phyloP scores from a whole-genome alignment of 2,113 vertebrate species.

The Tapirus terrestris region DNA sequence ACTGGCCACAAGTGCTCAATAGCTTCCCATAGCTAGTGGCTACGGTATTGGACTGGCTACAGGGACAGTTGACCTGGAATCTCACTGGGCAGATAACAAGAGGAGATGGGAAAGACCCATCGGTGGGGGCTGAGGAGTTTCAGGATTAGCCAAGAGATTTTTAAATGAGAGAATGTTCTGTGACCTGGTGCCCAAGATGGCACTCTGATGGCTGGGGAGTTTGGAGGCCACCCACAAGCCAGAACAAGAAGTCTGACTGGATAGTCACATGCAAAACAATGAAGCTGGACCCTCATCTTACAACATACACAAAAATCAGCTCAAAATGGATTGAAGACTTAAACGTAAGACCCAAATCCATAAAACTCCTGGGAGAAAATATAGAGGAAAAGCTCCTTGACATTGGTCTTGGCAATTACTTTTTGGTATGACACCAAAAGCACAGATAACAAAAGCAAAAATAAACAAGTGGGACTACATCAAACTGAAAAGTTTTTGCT shows the following conservation, averaged over 20 bases:
- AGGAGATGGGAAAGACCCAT: background rate
- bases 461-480: background rate
- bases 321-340: background rate
- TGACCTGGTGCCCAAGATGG: background rate
- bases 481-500: background rate
- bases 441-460: background rate
- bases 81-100: background rate
- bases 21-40: background rate
- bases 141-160: background rate
- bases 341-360: background rate
- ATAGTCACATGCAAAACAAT: background rate
- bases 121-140: background rate
- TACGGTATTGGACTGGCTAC: background rate
- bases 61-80: background rate
- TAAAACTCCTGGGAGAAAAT: background rate
- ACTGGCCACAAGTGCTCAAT: background rate
- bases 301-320: background rate
- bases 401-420: background rate
- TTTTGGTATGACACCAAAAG: background rate
- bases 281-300: background rate
- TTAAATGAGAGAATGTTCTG: background rate
- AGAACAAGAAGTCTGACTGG: background rate
- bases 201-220: background rate
- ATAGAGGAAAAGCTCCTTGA: background rate
- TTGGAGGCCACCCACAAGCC: background rate